Evolutionary conservation across 2,888 invertebrate species (phyloP).

Genomic region (Strigamia crassipes): DNA sequence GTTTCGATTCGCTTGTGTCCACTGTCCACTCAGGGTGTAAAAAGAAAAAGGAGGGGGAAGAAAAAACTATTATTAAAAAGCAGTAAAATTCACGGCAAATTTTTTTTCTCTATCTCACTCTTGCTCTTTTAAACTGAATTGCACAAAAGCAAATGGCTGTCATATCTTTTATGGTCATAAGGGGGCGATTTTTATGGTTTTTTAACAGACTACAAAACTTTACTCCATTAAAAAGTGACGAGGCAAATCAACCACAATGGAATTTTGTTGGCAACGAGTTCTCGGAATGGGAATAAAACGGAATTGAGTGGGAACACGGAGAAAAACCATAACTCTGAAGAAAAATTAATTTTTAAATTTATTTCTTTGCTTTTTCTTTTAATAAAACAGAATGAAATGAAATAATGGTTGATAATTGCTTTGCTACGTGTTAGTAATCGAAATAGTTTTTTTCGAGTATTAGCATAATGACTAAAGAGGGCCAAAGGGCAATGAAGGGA

Average conservation of each 20-base stretch:
- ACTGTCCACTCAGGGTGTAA: too few relatives aligned
- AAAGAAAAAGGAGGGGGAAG: background rate
- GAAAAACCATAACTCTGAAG: constrained; percentile 45
- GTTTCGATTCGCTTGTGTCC: too few relatives aligned
- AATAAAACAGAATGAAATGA: background rate
- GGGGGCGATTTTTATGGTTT: constrained; percentile 26
- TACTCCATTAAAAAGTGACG: constrained; percentile 28
- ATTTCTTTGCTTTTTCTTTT: too few relatives aligned
- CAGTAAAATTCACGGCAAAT: background rate
- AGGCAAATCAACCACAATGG: background rate
- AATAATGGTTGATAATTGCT: background rate
- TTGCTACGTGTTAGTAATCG: constrained; percentile 45
- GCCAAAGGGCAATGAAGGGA: constrained; percentile 50
- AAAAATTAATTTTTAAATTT: too few relatives aligned
- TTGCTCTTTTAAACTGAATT: background rate
- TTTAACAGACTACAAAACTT: constrained; percentile 24
- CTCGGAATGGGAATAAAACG: constrained; percentile 33
- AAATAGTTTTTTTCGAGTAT: constrained; percentile 48
- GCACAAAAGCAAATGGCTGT: constrained; percentile 23
- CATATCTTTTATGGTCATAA: constrained; percentile 29
- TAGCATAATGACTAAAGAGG: constrained; percentile 48
- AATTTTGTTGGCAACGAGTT: background rate
- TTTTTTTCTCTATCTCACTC: background rate
- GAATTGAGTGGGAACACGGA: constrained; percentile 36
- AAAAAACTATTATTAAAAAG: constrained; percentile 6